Conservation (phyloP, 2,113 vertebrate genomes). For the Hippopotamus amphibius region DNA sequence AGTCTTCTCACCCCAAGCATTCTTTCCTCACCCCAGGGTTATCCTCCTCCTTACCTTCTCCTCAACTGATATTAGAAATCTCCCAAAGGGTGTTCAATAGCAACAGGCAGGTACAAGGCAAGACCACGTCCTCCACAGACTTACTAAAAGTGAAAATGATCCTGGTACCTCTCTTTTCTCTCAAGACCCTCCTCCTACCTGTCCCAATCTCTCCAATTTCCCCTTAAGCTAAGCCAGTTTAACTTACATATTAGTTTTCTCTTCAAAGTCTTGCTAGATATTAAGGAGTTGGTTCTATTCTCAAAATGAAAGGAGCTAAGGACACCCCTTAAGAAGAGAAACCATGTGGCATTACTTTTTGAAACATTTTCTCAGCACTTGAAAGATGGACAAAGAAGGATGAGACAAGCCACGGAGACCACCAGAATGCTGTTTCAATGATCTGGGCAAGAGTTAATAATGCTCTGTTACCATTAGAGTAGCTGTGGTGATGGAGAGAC, state of each 20-base stretch:
- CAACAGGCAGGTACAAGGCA: neutral
- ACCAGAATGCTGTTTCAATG: neutral
- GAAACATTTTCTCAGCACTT: neutral
- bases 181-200: neutral
- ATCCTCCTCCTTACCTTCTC: neutral
- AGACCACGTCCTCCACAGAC: neutral
- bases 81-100: neutral
- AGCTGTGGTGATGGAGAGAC: neutral
- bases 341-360: neutral
- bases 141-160: neutral
- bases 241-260: neutral
- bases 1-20: rapidly evolving
- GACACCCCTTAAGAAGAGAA: neutral
- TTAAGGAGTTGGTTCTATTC: neutral
- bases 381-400: neutral
- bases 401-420: neutral
- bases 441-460: neutral
- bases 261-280: neutral
- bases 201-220: neutral
- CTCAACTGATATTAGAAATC: neutral
- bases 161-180: neutral
- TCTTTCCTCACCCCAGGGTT: neutral
- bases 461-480: too few species aligned
- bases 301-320: neutral
- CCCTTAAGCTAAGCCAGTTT: neutral